Conservation (phyloP, 2,888 invertebrate genomes). For the Branchipolynoe longqiensis region DNA sequence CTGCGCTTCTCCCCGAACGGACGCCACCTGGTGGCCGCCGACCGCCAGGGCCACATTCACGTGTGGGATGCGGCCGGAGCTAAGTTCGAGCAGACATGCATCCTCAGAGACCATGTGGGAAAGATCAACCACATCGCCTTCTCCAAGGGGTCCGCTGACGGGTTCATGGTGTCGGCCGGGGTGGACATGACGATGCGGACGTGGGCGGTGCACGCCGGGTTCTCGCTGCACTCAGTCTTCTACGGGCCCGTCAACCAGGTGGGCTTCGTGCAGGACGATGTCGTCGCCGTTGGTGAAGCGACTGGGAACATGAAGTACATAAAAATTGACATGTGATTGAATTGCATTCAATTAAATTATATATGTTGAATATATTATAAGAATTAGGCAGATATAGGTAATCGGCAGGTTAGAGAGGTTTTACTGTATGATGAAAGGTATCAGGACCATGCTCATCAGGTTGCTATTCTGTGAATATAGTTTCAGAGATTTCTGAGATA, state of each 20-base stretch:
- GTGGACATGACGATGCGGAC: slow-evolving; percentile 61
- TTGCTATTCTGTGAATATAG: no score
- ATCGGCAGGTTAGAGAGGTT: no score
- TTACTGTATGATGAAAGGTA: no score
- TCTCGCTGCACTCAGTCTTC: slow-evolving; percentile 40
- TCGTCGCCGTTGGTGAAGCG: slow-evolving; percentile 59
- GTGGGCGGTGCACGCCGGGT: slow-evolving; percentile 39
- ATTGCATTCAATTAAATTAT: background rate
- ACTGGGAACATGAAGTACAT: slow-evolving; percentile 60
- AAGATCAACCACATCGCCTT: slow-evolving; percentile 43
- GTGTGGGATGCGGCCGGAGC: slow-evolving; percentile 31
- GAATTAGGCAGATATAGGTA: background rate
- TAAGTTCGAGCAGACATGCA: background rate
- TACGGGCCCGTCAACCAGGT: slow-evolving; percentile 60
- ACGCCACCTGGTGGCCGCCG: slow-evolving; percentile 16
- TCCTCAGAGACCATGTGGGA: background rate
- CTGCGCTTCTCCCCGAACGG: slow-evolving; percentile 47
- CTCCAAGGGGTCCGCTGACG: background rate
- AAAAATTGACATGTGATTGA: background rate
- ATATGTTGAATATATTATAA: background rate
- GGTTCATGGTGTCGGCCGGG: slow-evolving; percentile 52
- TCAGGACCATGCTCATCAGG: no score
- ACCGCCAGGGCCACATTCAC: background rate
- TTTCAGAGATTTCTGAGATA: no score
- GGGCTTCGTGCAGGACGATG: slow-evolving; percentile 55